These are phyloP conservation scores for Bombus superbus DNA, from an alignment of 1,140 invertebrate species.

Conservation along the genomic window DNA sequence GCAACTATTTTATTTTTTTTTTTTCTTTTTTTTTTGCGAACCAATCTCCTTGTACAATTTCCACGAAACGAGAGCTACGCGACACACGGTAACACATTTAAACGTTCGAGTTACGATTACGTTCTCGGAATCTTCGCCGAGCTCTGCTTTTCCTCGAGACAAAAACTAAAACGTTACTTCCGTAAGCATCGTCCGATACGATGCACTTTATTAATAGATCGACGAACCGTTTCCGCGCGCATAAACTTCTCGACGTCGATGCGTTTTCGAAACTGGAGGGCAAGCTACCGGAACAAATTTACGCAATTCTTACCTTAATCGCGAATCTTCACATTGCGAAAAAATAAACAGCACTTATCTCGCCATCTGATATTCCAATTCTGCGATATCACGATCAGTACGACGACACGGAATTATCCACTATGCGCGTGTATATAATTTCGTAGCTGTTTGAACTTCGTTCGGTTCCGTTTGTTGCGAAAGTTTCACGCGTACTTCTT, in stretches of 20 bases:
- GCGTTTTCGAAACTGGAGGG: not conserved
- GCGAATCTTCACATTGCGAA: not conserved
- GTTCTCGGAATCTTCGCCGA: not conserved
- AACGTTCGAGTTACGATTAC: not conserved
- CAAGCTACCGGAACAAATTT: not conserved
- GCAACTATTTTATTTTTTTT: not conserved
- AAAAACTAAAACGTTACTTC: not conserved
- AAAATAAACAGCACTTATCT: not conserved
- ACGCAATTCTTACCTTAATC: not conserved
- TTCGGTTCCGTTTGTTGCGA: not conserved
- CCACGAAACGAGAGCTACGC: not conserved
- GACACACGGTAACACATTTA: not conserved
- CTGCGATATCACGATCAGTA: too few species aligned
- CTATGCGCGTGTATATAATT: too few species aligned
- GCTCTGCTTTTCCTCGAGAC: not conserved
- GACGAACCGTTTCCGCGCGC: not conserved
- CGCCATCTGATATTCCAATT: not conserved
- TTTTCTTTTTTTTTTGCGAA: not conserved
- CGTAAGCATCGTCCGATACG: not conserved
- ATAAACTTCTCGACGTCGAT: not conserved
- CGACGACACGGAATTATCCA: too few species aligned
- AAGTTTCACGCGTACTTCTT: too few species aligned
- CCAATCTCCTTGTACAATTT: not conserved
- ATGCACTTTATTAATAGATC: constrained; percentile 15
- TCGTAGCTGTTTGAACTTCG: not conserved